Base-by-base conservation (phyloP, 2,113 vertebrate species). In the Dicaeum eximium region DNA sequence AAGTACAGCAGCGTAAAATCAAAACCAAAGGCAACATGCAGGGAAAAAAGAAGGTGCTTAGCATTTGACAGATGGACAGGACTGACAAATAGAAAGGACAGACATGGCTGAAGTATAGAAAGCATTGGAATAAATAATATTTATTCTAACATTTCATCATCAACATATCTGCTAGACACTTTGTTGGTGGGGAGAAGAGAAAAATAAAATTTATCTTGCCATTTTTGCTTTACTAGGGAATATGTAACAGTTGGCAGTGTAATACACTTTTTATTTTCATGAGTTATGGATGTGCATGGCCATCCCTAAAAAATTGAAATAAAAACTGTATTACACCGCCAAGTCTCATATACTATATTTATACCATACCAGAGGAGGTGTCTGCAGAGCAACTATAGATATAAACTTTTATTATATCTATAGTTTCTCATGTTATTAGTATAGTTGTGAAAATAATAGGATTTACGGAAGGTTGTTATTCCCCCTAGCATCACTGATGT, bases 331-430 rank as follows among this genome's bases (percentile, higher is more conserved):
- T 97, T 96, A 97, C 96, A 97, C 96, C 84, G 14, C 96, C 96
- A 97, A 97, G 96, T 93, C 95, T 97, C 97, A 97, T 97, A 97
- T 97, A 97, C 96, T 97, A 97, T 97, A 97, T 97, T 97, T 97
- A 97, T 96, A 97, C 81, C 95, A 97, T 97, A 97, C 92, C 95
- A 97, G 96, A 97, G 95, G 95, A 97, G 96, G 96, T 96, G 96
- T 97, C 97, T 97, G 96, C 97, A 96, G 95, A 97, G 97, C 96
- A 97, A 96, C 97, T 97, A 95, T 95, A 95, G 96, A 92, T 96
- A 97, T 97, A 97, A 97, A 97, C 96, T 97, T 97, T 97, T 97
- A 97, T 97, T 96, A 96, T 96, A 96, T 94, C 97, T 97, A 94
- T 97, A 97, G 96, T 97, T 97, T 95, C 95, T 97, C 94, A 95